Evolutionary conservation across 2,113 vertebrate species (phyloP).

Genomic region (Plestiodon gilberti): DNA sequence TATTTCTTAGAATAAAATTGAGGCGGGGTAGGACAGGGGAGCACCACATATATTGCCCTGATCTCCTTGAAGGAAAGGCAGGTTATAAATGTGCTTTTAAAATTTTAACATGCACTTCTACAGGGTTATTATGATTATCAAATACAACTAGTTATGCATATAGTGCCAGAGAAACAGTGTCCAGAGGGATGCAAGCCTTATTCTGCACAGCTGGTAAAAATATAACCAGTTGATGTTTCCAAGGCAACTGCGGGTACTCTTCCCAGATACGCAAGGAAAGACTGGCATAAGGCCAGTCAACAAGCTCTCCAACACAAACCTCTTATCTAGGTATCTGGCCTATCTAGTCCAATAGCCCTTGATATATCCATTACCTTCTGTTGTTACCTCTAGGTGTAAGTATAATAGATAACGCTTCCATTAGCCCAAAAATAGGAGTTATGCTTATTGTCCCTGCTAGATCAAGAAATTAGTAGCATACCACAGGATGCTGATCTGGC

Average conservation of each 20-base stretch:
- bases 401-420: not conserved
- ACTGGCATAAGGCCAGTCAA: not conserved
- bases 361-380: not conserved
- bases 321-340: not conserved
- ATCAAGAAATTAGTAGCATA: not conserved
- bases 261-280: not conserved
- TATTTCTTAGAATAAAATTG: no score
- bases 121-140: not conserved
- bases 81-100: no score
- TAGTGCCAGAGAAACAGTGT: not conserved
- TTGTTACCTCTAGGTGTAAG: not conserved
- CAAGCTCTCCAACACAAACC: not conserved
- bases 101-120: not conserved
- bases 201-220: not conserved
- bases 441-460: not conserved
- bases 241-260: not conserved
- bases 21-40: no score
- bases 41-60: no score
- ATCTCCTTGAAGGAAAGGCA: no score
- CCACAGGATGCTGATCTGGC: no score
- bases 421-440: not conserved
- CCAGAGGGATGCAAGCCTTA: not conserved
- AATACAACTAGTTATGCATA: not conserved
- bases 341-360: not conserved
- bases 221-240: constrained; percentile 8